Conservation (phyloP, 2,113 vertebrate genomes). For the Amphilophus citrinellus region DNA sequence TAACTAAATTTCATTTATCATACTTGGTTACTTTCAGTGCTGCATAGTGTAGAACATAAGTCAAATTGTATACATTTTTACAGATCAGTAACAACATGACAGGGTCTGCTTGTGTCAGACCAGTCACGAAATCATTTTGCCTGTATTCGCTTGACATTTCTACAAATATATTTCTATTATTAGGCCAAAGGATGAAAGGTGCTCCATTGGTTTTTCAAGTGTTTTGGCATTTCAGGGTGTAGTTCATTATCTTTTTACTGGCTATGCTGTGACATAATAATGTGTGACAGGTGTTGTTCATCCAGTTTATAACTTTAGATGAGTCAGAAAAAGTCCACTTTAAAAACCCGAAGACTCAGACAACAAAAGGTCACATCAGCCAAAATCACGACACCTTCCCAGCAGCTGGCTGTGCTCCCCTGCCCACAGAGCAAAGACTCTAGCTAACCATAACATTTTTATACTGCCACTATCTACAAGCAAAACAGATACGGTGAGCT, state of each 20-base stretch:
- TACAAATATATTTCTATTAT: background rate
- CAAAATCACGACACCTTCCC: background rate
- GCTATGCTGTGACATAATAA: constrained; percentile 13
- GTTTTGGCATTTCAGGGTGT: constrained; percentile 26
- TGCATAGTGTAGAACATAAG: background rate
- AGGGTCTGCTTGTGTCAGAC: background rate
- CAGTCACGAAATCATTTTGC: background rate
- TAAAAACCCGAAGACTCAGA: constrained; percentile 11
- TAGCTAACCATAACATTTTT: too few species aligned
- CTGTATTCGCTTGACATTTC: constrained; percentile 21
- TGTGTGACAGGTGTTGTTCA: constrained; percentile 6
- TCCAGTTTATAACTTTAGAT: constrained; percentile 17
- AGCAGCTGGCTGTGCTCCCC: too few species aligned
- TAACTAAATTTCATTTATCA: background rate
- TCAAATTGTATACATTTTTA: background rate
- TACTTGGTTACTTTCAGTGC: background rate
- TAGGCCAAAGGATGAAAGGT: background rate
- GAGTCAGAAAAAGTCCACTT: constrained; percentile 14
- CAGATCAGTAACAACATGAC: background rate
- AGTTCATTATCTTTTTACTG: constrained; percentile 19
- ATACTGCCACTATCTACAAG: too few species aligned
- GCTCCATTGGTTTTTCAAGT: background rate
- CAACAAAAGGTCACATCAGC: constrained; percentile 1
- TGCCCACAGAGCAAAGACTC: too few species aligned
- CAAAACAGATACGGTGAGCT: too few species aligned